phyloP scores from a whole-genome alignment of 2,113 vertebrate species.

The Microtus ochrogaster region DNA sequence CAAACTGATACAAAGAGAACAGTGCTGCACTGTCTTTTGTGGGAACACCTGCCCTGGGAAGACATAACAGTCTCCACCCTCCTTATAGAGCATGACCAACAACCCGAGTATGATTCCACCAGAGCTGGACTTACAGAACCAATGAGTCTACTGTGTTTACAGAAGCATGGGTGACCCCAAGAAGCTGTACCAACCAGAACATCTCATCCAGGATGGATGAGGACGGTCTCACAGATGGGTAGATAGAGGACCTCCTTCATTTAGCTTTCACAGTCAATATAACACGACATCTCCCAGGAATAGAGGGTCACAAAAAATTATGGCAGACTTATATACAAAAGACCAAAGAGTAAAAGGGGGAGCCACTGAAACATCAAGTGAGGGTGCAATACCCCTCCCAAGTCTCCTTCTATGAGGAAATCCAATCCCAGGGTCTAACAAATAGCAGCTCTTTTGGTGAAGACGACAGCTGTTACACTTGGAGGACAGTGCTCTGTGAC shows the following conservation, averaged over 20 bases:
- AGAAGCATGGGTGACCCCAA: background rate
- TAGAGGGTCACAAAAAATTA: background rate
- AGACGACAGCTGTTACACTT: background rate
- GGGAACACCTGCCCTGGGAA: background rate
- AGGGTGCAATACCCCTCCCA: background rate
- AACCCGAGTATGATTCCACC: background rate
- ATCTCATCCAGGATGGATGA: background rate
- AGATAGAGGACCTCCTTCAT: background rate
- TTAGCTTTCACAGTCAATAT: background rate
- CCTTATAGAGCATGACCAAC: background rate
- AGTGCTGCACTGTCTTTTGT: background rate
- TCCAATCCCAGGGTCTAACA: too few species aligned
- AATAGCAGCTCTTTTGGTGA: background rate
- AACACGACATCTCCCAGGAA: background rate
- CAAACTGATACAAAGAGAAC: background rate
- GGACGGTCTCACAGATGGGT: background rate
- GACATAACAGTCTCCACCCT: background rate
- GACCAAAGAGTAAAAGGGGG: background rate
- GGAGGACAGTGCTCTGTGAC: background rate
- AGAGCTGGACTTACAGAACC: background rate
- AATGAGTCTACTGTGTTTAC: background rate
- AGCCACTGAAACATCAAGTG: background rate
- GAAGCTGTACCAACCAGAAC: background rate
- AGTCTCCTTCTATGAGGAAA: background rate
- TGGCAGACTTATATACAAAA: too few species aligned